These are phyloP conservation scores for Pogonomyrmex barbatus DNA, from an alignment of 1,140 invertebrate genomes.

Conservation along the genomic window DNA sequence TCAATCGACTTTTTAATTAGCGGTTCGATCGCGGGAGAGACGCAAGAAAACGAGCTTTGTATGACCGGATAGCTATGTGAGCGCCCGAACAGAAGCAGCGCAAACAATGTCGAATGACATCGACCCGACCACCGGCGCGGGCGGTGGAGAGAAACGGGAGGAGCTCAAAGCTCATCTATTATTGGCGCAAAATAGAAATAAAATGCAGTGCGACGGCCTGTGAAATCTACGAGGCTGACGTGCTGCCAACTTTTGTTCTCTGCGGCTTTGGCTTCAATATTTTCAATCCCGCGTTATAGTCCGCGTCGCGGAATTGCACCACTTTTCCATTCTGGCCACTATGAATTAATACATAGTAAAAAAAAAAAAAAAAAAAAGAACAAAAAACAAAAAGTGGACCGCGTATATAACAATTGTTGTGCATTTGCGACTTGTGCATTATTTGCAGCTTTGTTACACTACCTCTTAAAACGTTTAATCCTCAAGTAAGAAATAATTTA, in stretches of 20 bases:
- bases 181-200: slow-evolving; percentile 80
- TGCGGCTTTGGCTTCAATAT: slow-evolving; percentile 55
- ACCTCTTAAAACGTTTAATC: neutral
- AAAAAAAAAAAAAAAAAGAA: slow-evolving; percentile 8
- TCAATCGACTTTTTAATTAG: slow-evolving; percentile 74
- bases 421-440: neutral
- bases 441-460: neutral
- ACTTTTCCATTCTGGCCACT: slow-evolving; percentile 11
- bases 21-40: slow-evolving; percentile 51
- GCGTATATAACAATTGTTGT: neutral
- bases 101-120: slow-evolving; percentile 73
- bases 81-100: slow-evolving; percentile 60
- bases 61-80: slow-evolving; percentile 73
- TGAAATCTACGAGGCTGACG: slow-evolving; percentile 69
- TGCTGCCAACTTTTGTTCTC: slow-evolving; percentile 69
- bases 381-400: neutral
- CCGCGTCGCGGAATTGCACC: slow-evolving; percentile 30
- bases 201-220: slow-evolving; percentile 76
- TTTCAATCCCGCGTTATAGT: slow-evolving; percentile 57
- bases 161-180: slow-evolving; percentile 78
- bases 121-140: slow-evolving; percentile 41
- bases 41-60: slow-evolving; percentile 64
- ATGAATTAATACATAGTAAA: neutral
- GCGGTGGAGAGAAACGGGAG: slow-evolving; percentile 66
- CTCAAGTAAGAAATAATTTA: neutral